A percentile compares a stretch with the other conserved stretches of the same genome.
These are phyloP conservation scores for Ferdinandea cuprea DNA, from an alignment of 2,888 invertebrate genomes.

Conservation along the genomic window DNA sequence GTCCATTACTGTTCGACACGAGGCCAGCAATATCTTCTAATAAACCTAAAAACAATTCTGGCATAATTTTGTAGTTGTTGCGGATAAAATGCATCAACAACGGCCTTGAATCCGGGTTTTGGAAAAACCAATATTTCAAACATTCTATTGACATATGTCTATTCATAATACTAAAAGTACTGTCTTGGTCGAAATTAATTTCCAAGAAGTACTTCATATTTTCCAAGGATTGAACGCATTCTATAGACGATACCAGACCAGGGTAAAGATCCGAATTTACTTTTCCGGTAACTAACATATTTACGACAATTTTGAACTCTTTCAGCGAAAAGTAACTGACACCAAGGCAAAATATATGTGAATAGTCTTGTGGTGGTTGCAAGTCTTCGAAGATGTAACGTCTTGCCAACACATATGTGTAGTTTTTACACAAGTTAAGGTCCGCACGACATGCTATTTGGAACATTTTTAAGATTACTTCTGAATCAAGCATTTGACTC, in stretches of 20 bases:
- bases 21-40: constrained; percentile 3
- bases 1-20: constrained; percentile 47
- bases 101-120: constrained; percentile 79
- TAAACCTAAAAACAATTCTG: constrained; percentile 73
- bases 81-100: constrained; percentile 79
- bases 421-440: constrained; percentile 77
- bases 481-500: constrained; percentile 58
- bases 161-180: constrained; percentile 76
- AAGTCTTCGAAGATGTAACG: no score
- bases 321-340: no score
- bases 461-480: constrained; percentile 75
- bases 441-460: constrained; percentile 78
- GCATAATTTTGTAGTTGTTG: constrained; percentile 77
- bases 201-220: constrained; percentile 78
- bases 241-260: constrained; percentile 79
- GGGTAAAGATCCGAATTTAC: constrained; percentile 73
- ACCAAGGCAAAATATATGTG: no score
- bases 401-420: no score
- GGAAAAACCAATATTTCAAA: constrained; percentile 77
- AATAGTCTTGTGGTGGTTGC: no score
- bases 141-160: constrained; percentile 78
- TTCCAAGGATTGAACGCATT: constrained; percentile 77
- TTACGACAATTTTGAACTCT: no score
- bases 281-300: no score
- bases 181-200: constrained; percentile 78